A percentile compares a stretch with the other conserved stretches of the same genome.
These are phyloP conservation scores for Boulengeromyrus knoepffleri DNA, from an alignment of 2,113 vertebrate species.

Conservation along the genomic window DNA sequence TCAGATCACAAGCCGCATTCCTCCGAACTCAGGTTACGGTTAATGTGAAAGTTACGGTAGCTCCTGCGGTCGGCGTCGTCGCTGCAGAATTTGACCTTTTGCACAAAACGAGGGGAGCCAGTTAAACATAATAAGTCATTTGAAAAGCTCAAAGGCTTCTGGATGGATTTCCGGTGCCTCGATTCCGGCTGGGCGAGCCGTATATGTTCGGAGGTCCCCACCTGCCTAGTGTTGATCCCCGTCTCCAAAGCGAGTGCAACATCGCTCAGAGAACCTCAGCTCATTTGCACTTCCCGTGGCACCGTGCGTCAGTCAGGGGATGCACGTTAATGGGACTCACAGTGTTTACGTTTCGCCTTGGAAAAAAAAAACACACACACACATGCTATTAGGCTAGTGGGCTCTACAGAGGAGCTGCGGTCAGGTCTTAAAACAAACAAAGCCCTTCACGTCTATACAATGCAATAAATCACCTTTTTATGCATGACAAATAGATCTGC, in stretches of 20 bases:
- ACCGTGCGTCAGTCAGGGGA: background rate
- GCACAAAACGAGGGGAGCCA: background rate
- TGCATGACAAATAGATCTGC: background rate
- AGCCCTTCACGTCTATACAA: background rate
- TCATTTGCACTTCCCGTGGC: background rate
- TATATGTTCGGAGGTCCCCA: background rate
- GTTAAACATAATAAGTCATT: background rate
- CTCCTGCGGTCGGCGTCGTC: background rate
- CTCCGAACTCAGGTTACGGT: background rate
- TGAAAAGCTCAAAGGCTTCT: background rate
- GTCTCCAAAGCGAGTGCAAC: background rate
- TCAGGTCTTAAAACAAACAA: background rate
- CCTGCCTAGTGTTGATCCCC: background rate
- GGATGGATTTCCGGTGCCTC: background rate
- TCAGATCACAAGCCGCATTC: background rate
- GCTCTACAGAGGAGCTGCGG: background rate
- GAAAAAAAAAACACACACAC: background rate
- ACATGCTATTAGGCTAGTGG: background rate
- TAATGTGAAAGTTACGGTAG: background rate
- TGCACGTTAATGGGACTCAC: background rate
- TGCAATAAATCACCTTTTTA: background rate
- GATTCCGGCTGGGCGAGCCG: background rate
- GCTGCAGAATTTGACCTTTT: background rate
- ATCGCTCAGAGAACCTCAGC: background rate
- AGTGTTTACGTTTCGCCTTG: background rate